These are phyloP conservation scores for Cheilosia scutellata DNA, from an alignment of 2,888 invertebrate species.

Conservation along the genomic window DNA sequence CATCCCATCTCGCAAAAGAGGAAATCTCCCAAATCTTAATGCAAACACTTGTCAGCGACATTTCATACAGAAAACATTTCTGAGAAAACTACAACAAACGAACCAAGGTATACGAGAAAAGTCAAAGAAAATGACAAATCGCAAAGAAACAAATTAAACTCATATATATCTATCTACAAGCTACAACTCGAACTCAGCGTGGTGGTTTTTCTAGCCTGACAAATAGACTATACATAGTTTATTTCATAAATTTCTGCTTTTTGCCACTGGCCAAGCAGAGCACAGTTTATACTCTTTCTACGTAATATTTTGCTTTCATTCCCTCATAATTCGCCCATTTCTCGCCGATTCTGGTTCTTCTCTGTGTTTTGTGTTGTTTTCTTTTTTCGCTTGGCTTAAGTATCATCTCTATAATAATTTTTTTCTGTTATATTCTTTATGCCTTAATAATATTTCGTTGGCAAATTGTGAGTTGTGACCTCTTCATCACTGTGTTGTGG, in stretches of 20 bases:
- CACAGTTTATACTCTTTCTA: constrained; percentile 41
- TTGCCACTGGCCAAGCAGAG: constrained; percentile 3
- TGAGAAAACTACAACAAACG: constrained; percentile 12
- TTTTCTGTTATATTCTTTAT: constrained; percentile 16
- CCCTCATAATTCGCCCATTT: constrained; percentile 49
- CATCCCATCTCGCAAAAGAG: neutral
- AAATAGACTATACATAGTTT: constrained; percentile 22
- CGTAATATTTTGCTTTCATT: constrained; percentile 43
- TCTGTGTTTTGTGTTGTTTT: constrained; percentile 35
- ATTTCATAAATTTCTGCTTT: constrained; percentile 43
- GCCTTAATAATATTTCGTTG: constrained; percentile 33
- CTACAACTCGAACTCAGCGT: constrained; percentile 17
- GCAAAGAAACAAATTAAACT: constrained; percentile 13
- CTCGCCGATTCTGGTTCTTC: constrained; percentile 47
- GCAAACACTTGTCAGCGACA: neutral
- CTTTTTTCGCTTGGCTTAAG: constrained; percentile 42
- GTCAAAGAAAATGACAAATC: constrained; percentile 17
- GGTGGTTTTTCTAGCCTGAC: constrained; percentile 44
- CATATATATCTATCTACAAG: neutral
- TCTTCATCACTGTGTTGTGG: constrained; percentile 50
- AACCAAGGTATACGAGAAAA: constrained; percentile 16
- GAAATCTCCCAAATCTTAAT: neutral
- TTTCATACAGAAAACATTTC: neutral
- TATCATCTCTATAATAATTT: constrained; percentile 14
- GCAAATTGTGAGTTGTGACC: constrained; percentile 41